phyloP scores from a whole-genome alignment of 2,888 invertebrate genomes.

The Lithophane leautieri region DNA sequence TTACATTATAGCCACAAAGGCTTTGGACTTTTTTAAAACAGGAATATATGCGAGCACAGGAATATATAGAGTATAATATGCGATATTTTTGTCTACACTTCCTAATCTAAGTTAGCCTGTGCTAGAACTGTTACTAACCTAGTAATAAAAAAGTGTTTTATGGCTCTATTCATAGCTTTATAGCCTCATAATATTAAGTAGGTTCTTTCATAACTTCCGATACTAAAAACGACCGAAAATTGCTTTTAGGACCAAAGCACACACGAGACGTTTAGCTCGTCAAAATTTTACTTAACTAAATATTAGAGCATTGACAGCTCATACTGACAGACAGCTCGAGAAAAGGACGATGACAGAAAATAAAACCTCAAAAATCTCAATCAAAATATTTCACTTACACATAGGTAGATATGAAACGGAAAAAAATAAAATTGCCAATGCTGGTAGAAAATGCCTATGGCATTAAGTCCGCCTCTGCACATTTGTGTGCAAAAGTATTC shows the following conservation, averaged over 20 bases:
- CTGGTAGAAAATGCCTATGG: no score
- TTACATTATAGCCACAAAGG: no score
- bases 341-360: neutral
- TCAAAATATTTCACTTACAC: no score
- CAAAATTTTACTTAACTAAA: no score
- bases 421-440: no score
- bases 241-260: neutral
- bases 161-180: conserved; percentile 25
- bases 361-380: no score
- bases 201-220: conserved; percentile 41
- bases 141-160: conserved; percentile 31
- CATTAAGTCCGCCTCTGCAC: no score
- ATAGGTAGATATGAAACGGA: no score
- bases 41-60: no score
- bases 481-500: no score
- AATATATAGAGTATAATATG: no score
- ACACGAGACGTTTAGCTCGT: neutral
- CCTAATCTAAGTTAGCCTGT: neutral
- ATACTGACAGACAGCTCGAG: neutral
- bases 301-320: no score
- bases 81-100: neutral
- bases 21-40: neutral
- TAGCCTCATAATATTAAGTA: conserved; percentile 33
- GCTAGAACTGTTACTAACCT: conserved; percentile 11
- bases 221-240: conserved; percentile 19